Evolutionary conservation across 2,888 invertebrate species (phyloP).

Genomic region (Epinotia nisella): DNA sequence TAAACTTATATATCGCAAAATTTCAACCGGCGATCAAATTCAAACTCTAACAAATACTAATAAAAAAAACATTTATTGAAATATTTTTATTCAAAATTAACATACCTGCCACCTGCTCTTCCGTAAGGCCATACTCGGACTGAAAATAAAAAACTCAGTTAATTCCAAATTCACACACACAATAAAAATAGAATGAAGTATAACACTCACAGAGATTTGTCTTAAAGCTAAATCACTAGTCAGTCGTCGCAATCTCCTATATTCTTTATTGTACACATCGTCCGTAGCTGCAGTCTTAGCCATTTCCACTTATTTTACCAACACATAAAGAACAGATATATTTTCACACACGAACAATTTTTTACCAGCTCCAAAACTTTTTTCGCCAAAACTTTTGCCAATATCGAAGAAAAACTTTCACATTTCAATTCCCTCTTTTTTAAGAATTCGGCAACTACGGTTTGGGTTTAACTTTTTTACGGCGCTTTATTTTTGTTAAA

Average conservation of each 20-base stretch:
- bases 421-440: slow-evolving; percentile 44
- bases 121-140: slow-evolving; percentile 94
- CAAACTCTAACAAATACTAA: too few relatives aligned
- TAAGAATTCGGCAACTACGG: slow-evolving; percentile 2
- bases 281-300: slow-evolving; percentile 66
- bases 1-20: too few relatives aligned
- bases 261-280: slow-evolving; percentile 87
- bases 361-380: slow-evolving; percentile 48
- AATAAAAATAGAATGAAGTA: slow-evolving; percentile 69
- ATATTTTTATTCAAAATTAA: slow-evolving; percentile 13
- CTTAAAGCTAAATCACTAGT: slow-evolving; percentile 88
- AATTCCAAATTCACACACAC: not conserved
- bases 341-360: slow-evolving; percentile 43
- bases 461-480: slow-evolving; percentile 18
- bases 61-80: not conserved
- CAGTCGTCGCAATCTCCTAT: slow-evolving; percentile 87
- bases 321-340: slow-evolving; percentile 38
- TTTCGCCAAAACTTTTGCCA: slow-evolving; percentile 49
- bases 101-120: slow-evolving; percentile 94
- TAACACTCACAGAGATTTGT: slow-evolving; percentile 87
- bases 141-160: slow-evolving; percentile 74
- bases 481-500: not conserved
- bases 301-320: slow-evolving; percentile 54
- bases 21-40: not conserved
- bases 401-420: slow-evolving; percentile 48